Evolutionary conservation across 1,140 invertebrate species (phyloP).

Genomic region (Neotoxoptera formosana): DNA sequence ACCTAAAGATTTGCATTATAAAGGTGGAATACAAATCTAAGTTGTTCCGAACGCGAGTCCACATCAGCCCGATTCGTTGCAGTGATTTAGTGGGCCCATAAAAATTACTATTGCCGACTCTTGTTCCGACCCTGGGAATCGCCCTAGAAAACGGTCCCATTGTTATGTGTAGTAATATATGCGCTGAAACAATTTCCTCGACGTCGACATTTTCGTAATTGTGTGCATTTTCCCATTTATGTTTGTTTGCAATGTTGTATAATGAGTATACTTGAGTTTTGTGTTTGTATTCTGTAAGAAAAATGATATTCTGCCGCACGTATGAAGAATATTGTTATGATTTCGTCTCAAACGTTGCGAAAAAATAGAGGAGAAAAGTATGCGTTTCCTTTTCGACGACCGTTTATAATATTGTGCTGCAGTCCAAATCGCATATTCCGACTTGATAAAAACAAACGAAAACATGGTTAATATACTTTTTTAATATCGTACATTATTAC

Average conservation of each 20-base stretch:
- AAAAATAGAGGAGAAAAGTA: neutral
- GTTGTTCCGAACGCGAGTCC: neutral
- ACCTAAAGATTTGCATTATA: slow-evolving; percentile 27
- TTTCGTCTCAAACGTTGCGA: neutral
- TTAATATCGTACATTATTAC: neutral
- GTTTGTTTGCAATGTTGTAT: neutral
- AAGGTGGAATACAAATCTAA: neutral
- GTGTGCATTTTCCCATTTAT: neutral
- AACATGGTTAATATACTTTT: neutral
- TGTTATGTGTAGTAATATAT: neutral
- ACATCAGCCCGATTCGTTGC: neutral
- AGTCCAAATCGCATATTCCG: neutral
- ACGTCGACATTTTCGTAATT: neutral
- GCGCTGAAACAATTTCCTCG: neutral
- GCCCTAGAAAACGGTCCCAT: neutral
- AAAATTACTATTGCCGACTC: neutral
- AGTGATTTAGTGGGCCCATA: neutral
- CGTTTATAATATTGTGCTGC: neutral
- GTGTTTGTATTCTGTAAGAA: neutral
- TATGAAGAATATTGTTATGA: neutral
- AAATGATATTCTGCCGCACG: neutral
- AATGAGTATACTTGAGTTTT: neutral
- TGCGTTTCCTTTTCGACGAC: neutral
- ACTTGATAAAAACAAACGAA: neutral
- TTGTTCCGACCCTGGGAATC: neutral